Base-by-base conservation (phyloP, 2,888 invertebrate genomes). In the Proisotoma minuta region DNA sequence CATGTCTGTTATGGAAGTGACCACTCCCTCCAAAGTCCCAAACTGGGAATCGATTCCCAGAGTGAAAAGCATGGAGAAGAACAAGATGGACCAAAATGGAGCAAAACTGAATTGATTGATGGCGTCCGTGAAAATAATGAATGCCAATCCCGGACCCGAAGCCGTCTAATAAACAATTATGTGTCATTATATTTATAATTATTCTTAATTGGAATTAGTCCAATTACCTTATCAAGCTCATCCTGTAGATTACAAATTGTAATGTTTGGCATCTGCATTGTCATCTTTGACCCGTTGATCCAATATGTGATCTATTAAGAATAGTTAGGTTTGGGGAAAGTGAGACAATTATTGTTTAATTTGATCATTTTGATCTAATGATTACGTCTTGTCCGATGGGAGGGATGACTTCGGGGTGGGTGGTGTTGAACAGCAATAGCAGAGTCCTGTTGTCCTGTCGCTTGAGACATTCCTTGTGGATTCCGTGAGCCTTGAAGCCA, bases 101-200 rank as follows among this genome's bases (percentile, higher is more conserved):
- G 95, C 91, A 0, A 93, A 91, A 0, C 96, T 95, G 79, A 97
- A 96, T 80, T 96, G 95, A 80, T 95, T 93, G 76, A 97, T 96
- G 5, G 97, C 97, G 79, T 97, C 95, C 0, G 97, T 96, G 81
- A 96, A 97, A 73, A 96, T 94, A 68, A 96, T 95, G 78, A 97
- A 97, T 0, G 96, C 97, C 61, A 97, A 79, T 1, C 97, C 97
- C 0, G 96, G 95, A 24, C 97, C 97, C 2, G 95, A 91, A 1
- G 95, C 96, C 4, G 95, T 92, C 96, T 96, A 48, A 71, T 66
- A 50, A 39, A 12, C 27, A 29, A 54, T 54, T 34, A 40, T 18
- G 34, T 8, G 22, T 40, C 18, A 23, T 20, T 24, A 34, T 27
- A 12, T 34, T 20, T 56, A 23, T 40, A 28, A 56, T 8, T 23